Percentiles rank a stretch among this genome's conserved stretches.
Evolutionary conservation across 2,888 invertebrate genomes (phyloP).

Genomic region (Catocala sponsa): DNA sequence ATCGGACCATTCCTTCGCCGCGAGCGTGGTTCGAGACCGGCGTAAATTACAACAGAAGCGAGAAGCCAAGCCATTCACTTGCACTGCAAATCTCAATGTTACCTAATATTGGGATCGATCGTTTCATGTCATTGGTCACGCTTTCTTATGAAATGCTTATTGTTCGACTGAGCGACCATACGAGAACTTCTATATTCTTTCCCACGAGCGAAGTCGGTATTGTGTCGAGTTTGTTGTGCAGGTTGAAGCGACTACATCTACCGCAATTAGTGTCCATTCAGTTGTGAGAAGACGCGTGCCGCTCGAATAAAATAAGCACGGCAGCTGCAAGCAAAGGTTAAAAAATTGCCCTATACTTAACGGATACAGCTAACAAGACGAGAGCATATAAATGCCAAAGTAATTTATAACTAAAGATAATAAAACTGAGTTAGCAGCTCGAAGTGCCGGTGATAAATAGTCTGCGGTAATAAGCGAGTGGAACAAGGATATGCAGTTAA

Average conservation of each 20-base stretch:
- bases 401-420: slow-evolving; percentile 39
- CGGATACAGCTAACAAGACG: slow-evolving; percentile 20
- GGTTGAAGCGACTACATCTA: slow-evolving; percentile 66
- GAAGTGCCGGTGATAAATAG: slow-evolving; percentile 50
- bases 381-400: slow-evolving; percentile 27
- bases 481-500: slow-evolving; percentile 58
- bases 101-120: slow-evolving; percentile 69
- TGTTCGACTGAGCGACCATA: slow-evolving; percentile 59
- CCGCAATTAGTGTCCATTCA: slow-evolving; percentile 80
- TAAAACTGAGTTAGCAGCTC: slow-evolving; percentile 36
- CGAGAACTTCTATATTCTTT: slow-evolving; percentile 62
- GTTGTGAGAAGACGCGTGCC: slow-evolving; percentile 70
- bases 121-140: slow-evolving; percentile 69
- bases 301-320: slow-evolving; percentile 62
- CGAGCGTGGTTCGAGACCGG: slow-evolving; percentile 61
- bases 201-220: slow-evolving; percentile 66
- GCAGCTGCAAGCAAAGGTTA: slow-evolving; percentile 52
- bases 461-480: slow-evolving; percentile 51
- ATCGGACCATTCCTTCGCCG: slow-evolving; percentile 52
- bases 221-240: slow-evolving; percentile 62
- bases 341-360: slow-evolving; percentile 15
- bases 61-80: slow-evolving; percentile 70
- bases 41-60: slow-evolving; percentile 73
- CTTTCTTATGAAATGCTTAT: slow-evolving; percentile 65
- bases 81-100: slow-evolving; percentile 67